These are phyloP conservation scores for Poecilia velifera DNA, from an alignment of 2,797 vertebrate species.

Conservation along the genomic window DNA sequence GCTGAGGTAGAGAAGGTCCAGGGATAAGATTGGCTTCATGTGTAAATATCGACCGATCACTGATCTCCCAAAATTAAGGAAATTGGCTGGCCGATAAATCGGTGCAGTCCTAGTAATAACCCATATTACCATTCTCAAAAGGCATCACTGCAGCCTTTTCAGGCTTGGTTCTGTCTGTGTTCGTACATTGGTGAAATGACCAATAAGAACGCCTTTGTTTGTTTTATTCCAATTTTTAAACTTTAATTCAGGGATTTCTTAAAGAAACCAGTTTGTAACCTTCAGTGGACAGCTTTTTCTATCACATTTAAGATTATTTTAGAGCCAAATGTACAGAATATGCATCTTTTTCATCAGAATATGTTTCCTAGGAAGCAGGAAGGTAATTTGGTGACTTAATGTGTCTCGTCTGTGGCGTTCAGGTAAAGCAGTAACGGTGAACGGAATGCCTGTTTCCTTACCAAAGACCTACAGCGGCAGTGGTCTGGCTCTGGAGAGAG, in stretches of 20 bases:
- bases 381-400: background rate
- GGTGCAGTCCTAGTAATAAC: too few relatives aligned
- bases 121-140: background rate
- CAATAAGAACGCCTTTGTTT: background rate
- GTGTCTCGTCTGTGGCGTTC: constrained; percentile 5
- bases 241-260: background rate
- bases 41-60: too few relatives aligned
- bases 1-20: too few relatives aligned
- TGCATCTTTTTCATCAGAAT: background rate
- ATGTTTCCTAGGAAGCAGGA: background rate
- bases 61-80: too few relatives aligned
- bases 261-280: background rate
- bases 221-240: background rate
- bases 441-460: constrained; percentile 83
- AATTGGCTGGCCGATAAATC: too few relatives aligned
- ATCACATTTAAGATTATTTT: background rate
- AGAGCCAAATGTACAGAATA: background rate
- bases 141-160: background rate
- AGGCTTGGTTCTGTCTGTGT: background rate
- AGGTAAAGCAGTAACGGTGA: constrained; percentile 90
- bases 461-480: constrained; percentile 88
- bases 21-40: too few relatives aligned
- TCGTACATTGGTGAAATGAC: background rate
- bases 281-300: background rate
- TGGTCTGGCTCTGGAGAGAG: constrained; percentile 80